These are phyloP conservation scores for Cebus imitator DNA, from an alignment of 2,113 vertebrate genomes.

Conservation along the genomic window DNA sequence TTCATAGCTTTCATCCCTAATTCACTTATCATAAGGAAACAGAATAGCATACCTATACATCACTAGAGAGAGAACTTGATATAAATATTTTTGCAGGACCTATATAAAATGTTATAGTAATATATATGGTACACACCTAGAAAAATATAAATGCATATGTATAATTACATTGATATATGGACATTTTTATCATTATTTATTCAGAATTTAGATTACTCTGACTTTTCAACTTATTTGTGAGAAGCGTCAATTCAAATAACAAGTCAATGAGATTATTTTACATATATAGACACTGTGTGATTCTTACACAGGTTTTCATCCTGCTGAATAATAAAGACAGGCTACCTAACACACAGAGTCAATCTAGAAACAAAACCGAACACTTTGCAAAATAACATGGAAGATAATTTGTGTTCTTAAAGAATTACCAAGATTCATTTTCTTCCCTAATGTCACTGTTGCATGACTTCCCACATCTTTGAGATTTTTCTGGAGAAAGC, in stretches of 20 bases:
- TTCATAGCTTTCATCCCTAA: neutral
- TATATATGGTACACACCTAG: neutral
- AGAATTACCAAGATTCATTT: neutral
- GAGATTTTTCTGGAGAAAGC: neutral
- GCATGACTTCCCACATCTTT: neutral
- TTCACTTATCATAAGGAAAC: neutral
- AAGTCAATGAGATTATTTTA: slow-evolving; percentile 40
- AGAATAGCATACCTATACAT: neutral
- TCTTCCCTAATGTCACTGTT: neutral
- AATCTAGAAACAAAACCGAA: neutral
- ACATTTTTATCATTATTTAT: neutral
- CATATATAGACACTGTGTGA: neutral
- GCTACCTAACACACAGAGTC: neutral
- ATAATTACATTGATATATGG: neutral
- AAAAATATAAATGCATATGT: neutral
- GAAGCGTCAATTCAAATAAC: neutral
- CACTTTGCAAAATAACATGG: neutral
- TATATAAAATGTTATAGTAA: neutral
- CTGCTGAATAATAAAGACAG: neutral
- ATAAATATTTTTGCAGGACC: neutral
- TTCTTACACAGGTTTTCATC: neutral
- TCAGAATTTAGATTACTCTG: neutral
- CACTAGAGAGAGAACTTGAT: neutral
- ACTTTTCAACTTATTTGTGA: neutral
- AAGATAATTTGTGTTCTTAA: neutral